Evolutionary conservation across 2,113 vertebrate genomes (phyloP).

Genomic region (Catharus minimus): DNA sequence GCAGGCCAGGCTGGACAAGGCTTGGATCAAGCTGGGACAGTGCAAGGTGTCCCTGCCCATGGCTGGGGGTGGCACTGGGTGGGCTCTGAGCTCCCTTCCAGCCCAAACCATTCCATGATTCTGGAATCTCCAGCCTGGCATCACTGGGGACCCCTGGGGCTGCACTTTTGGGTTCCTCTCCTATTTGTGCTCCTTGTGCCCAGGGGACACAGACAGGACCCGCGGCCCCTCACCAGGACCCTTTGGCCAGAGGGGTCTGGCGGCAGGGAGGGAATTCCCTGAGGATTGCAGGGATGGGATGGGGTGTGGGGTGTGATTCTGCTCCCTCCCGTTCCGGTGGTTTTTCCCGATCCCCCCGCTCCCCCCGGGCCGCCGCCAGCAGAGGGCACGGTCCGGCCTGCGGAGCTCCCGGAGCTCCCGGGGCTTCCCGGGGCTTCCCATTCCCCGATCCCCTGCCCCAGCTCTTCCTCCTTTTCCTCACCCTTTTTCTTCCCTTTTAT

Average conservation of each 20-base stretch:
- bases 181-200: background rate
- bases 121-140: background rate
- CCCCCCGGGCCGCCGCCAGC: constrained; percentile 27
- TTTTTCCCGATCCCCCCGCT: background rate
- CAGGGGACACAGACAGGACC: fast-evolving
- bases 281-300: fast-evolving
- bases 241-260: fast-evolving
- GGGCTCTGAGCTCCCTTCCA: background rate
- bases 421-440: background rate
- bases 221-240: fast-evolving
- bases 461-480: background rate
- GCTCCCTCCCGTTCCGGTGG: background rate
- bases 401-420: background rate
- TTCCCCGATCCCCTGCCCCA: background rate
- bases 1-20: fast-evolving
- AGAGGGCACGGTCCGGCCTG: constrained; percentile 54
- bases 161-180: background rate
- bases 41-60: background rate
- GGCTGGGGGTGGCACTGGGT: background rate
- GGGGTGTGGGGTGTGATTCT: fast-evolving
- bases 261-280: background rate
- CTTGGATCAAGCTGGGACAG: background rate
- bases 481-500: constrained; percentile 19
- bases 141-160: background rate
- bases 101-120: background rate